Evolutionary conservation across 2,888 invertebrate genomes (phyloP), one percentile per base, ranked within the genome.

Genomic region (Ochropleura plecta): DNA sequence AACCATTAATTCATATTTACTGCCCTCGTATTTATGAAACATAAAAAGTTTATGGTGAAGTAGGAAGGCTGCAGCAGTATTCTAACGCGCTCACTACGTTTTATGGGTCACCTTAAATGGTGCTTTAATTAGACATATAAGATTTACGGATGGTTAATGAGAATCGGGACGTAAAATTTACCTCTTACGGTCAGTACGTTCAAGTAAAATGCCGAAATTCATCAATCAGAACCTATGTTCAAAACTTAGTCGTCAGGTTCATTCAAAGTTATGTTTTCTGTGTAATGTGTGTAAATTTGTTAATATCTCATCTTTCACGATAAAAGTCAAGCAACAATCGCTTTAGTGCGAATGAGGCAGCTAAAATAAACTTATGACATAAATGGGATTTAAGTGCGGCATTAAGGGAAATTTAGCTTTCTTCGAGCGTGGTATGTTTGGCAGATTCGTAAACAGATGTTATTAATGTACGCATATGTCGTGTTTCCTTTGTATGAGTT

Each of bases 1-100:
- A 91, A 87, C 93, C 94, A 94, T 95, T 95, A 95, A 95, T 95
- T 94, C 94, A 92, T 94, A 95, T 95, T 95, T 95, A 95, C 94
- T 93, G 90, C 93, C 89, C 86, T 89, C 90, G 90, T 93, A 95
- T 96, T 96, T 96, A 96, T 95, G 96, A 94, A 93, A 93, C 96
- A 95, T 96, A 94, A 96, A 95, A 94, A 90, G 80, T 94, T 96
- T 96, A 96, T 91, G 95, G 93, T 92, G 92, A 94, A 91, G 92
- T 93, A 90, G 92, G 93, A 94, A 93, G 91, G 91, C 92, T 93
- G 91, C 91, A 91, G 91, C 90, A 91, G 91, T 94, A 93, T 93
- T 94, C 91, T 92, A 90, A 88, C 91, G 86, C 86, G 86, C 89
- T 79, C 77, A 69, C 68, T 66, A 67, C 66, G 79, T 89, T 95